These are phyloP conservation scores for Hyphantria cunea DNA, from an alignment of 1,140 invertebrate genomes.

Conservation along the genomic window DNA sequence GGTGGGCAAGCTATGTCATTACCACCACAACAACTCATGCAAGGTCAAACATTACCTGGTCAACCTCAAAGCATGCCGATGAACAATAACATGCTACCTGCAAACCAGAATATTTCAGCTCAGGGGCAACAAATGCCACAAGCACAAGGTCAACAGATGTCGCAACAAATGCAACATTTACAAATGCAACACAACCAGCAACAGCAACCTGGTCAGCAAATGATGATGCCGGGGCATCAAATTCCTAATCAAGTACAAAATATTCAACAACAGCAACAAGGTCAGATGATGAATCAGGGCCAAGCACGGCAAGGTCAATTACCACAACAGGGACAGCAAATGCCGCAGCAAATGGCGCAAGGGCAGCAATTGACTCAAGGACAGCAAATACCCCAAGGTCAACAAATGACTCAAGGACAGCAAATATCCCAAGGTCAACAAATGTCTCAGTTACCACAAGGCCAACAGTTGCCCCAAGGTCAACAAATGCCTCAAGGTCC, in stretches of 20 bases:
- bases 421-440: slow-evolving; percentile 21
- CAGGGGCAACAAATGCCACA: slow-evolving; percentile 52
- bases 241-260: slow-evolving; percentile 53
- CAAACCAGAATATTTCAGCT: slow-evolving; percentile 36
- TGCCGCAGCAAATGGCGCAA: slow-evolving; percentile 32
- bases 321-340: slow-evolving; percentile 1
- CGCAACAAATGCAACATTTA: slow-evolving; percentile 36
- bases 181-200: slow-evolving; percentile 59
- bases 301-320: slow-evolving; percentile 39
- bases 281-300: slow-evolving; percentile 51
- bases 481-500: slow-evolving; percentile 24
- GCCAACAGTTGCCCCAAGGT: slow-evolving; percentile 37
- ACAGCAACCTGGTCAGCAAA: slow-evolving; percentile 56
- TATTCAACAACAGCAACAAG: slow-evolving; percentile 67
- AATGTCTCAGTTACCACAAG: slow-evolving; percentile 8
- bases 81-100: slow-evolving; percentile 42
- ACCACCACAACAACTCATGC: slow-evolving; percentile 41
- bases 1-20: slow-evolving; percentile 43
- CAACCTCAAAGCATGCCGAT: slow-evolving; percentile 43
- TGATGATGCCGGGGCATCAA: slow-evolving; percentile 52
- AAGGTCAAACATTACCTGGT: slow-evolving; percentile 35
- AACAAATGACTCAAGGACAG: slow-evolving; percentile 10
- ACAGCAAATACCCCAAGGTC: not conserved
- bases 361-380: slow-evolving; percentile 33
- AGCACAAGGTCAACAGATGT: slow-evolving; percentile 46